phyloP scores from a whole-genome alignment of 2,888 invertebrate genomes.

The Meiosimyza platycephala region DNA sequence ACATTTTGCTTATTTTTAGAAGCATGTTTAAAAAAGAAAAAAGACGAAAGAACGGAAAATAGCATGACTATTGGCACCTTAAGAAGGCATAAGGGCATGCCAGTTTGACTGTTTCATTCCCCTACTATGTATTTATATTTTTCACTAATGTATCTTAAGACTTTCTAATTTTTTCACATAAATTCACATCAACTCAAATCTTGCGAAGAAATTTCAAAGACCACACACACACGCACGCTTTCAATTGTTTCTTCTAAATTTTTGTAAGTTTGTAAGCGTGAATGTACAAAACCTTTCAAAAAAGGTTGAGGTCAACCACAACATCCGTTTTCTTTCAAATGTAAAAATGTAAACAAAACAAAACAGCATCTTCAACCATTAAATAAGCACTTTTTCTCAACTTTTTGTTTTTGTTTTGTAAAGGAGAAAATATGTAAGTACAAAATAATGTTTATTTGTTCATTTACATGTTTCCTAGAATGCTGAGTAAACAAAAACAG shows the following conservation, averaged over 20 bases:
- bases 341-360: constrained; percentile 41
- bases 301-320: constrained; percentile 62
- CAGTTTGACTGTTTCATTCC: no score
- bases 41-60: no score
- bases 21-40: no score
- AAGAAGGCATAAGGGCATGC: no score
- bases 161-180: no score
- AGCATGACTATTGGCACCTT: no score
- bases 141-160: no score
- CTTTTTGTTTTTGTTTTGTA: constrained; percentile 32
- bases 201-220: no score
- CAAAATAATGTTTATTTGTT: constrained; percentile 14
- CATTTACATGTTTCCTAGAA: constrained; percentile 24
- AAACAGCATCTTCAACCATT: constrained; percentile 3
- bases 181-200: no score
- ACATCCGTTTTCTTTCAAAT: constrained; percentile 62
- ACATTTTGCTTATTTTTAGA: no score
- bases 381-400: constrained; percentile 21
- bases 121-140: no score
- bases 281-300: constrained; percentile 27
- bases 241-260: neutral
- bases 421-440: constrained; percentile 8
- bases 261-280: neutral
- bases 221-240: neutral
- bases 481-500: constrained; percentile 3